Percentiles rank a stretch among this genome's conserved stretches.
Evolutionary conservation across 2,888 invertebrate genomes (phyloP).

Genomic region (Watsonalla binaria): DNA sequence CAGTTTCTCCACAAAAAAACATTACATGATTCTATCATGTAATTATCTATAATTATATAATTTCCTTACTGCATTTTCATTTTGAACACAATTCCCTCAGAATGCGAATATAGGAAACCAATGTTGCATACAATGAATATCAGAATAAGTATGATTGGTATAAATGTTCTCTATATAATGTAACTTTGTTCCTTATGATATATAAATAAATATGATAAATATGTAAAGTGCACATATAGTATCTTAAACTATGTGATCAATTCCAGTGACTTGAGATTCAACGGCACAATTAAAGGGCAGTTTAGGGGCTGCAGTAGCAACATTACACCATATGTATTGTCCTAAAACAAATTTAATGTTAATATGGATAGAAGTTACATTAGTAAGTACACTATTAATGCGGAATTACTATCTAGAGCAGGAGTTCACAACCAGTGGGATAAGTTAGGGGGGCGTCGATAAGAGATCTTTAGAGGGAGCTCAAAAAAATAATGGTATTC

Average conservation of each 20-base stretch:
- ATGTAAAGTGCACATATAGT: neutral
- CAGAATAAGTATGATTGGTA: too few relatives aligned
- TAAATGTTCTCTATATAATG: too few relatives aligned
- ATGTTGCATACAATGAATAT: too few relatives aligned
- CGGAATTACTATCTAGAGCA: neutral
- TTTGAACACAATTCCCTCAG: too few relatives aligned
- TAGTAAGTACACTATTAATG: neutral
- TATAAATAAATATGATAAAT: neutral
- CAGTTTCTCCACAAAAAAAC: too few relatives aligned
- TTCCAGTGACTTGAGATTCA: slow-evolving; percentile 23
- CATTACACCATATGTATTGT: slow-evolving; percentile 21
- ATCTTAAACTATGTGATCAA: neutral
- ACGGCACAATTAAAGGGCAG: slow-evolving; percentile 13
- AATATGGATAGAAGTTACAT: neutral
- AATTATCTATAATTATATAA: too few relatives aligned
- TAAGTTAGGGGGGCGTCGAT: too few relatives aligned
- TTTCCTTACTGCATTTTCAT: too few relatives aligned
- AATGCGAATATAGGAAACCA: too few relatives aligned
- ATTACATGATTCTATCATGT: too few relatives aligned
- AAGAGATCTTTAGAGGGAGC: too few relatives aligned
- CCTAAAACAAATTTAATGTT: slow-evolving; percentile 23
- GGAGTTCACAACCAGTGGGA: neutral
- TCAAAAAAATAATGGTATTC: too few relatives aligned
- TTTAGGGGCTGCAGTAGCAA: slow-evolving; percentile 13
- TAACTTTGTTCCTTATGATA: neutral